Evolutionary conservation across 1,140 invertebrate genomes (phyloP).

Genomic region (Hyposmocoma kahamanoa): DNA sequence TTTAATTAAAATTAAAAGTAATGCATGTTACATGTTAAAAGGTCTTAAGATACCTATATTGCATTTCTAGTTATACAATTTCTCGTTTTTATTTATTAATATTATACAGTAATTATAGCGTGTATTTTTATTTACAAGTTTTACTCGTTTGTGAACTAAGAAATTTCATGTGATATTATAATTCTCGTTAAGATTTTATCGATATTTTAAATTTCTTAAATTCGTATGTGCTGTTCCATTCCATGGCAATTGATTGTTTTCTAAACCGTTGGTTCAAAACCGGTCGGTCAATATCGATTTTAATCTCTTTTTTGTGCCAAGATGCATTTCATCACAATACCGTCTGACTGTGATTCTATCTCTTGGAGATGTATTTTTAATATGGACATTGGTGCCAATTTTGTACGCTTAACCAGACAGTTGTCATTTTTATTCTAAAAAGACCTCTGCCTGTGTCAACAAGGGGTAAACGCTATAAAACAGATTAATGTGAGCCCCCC

Average conservation of each 20-base stretch:
- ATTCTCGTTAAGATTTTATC: conserved; percentile 49
- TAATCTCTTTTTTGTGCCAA: conserved; percentile 66
- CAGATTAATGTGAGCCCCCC: too few relatives aligned
- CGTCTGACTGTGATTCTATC: conserved; percentile 53
- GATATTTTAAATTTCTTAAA: conserved; percentile 45
- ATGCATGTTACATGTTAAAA: conserved; percentile 53
- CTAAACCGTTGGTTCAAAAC: too few relatives aligned
- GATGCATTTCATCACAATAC: conserved; percentile 49
- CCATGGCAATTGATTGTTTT: too few relatives aligned
- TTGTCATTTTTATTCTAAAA: too few relatives aligned
- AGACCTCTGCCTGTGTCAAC: too few relatives aligned
- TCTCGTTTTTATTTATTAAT: conserved; percentile 68
- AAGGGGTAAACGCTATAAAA: too few relatives aligned
- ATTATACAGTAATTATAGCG: conserved; percentile 57
- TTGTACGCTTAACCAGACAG: too few relatives aligned
- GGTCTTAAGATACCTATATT: conserved; percentile 56
- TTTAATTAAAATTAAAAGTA: conserved; percentile 28
- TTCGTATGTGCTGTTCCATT: conserved; percentile 44
- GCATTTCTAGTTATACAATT: conserved; percentile 69
- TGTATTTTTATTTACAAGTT: conserved; percentile 65
- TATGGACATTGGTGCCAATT: conserved; percentile 42
- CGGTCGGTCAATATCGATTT: too few relatives aligned
- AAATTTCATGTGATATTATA: conserved; percentile 70
- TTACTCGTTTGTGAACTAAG: conserved; percentile 57
- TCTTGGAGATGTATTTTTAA: conserved; percentile 38